A percentile compares a stretch with the other conserved stretches of the same genome.
Evolutionary conservation across 2,888 invertebrate genomes (phyloP).

Genomic region (Caenorhabditis sp.): DNA sequence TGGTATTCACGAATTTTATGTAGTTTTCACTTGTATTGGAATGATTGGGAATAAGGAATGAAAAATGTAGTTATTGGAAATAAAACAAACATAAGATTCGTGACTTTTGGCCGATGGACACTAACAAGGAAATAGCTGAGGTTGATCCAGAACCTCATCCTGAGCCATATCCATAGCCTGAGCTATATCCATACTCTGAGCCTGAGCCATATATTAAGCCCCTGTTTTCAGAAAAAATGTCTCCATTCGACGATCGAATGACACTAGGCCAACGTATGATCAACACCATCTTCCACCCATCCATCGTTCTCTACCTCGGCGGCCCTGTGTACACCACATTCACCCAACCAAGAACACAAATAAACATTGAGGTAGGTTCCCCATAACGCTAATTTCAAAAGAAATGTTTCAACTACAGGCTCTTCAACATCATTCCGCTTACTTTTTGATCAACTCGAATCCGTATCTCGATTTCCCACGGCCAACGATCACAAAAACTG

Average conservation of each 20-base stretch:
- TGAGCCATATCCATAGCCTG: no score
- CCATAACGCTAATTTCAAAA: no score
- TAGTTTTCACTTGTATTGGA: no score
- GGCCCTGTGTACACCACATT: not conserved
- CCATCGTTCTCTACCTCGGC: not conserved
- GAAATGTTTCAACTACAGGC: conserved; percentile 10
- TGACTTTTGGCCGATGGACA: no score
- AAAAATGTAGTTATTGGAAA: no score
- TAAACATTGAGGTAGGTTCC: conserved; percentile 10
- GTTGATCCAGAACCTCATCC: no score
- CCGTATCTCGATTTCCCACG: conserved; percentile 33
- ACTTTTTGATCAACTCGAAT: conserved; percentile 29
- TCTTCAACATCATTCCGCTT: conserved; percentile 11
- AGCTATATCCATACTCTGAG: no score
- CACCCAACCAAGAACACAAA: not conserved
- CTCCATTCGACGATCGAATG: conserved; percentile 18
- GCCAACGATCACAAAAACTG: conserved; percentile 23
- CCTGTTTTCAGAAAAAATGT: conserved; percentile 24
- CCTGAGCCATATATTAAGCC: no score
- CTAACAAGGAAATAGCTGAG: no score
- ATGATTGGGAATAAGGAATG: no score
- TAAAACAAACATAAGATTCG: no score
- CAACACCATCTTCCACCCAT: conserved; percentile 8
- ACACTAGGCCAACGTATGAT: conserved; percentile 13
- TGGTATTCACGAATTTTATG: no score